Evolutionary conservation across 2,797 vertebrate genomes (phyloP).

Genomic region (Notoglanidium macrostoma): DNA sequence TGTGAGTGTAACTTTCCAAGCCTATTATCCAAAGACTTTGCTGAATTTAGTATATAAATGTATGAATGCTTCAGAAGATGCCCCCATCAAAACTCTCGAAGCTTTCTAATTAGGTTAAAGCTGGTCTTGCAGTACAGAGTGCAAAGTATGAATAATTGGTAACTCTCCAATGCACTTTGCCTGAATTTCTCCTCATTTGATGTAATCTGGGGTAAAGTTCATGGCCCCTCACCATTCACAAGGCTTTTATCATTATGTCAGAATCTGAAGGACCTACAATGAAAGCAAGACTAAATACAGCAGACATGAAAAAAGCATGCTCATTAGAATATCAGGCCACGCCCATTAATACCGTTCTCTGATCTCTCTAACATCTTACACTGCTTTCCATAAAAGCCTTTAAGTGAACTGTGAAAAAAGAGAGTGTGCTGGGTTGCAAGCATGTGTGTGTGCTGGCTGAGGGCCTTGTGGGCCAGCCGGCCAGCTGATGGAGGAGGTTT

Average conservation of each 20-base stretch:
- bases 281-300: not conserved
- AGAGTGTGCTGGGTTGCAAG: conserved; percentile 12
- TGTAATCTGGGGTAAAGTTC: not conserved
- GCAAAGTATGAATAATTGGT: not conserved
- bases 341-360: not conserved
- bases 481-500: conserved; percentile 69
- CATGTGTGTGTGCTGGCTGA: conserved; percentile 54
- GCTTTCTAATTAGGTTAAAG: conserved; percentile 51
- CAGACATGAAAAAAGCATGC: not conserved
- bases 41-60: conserved; percentile 4
- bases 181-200: not conserved
- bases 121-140: not conserved
- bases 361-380: not conserved
- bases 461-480: conserved; percentile 49
- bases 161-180: not conserved
- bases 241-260: not conserved
- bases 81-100: not conserved
- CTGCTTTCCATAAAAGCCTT: not conserved
- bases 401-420: conserved; percentile 15
- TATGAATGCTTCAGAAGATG: conserved; percentile 6
- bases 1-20: not conserved
- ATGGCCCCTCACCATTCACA: not conserved
- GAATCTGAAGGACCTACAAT: not conserved
- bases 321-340: not conserved
- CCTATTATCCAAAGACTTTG: not conserved